Evolutionary conservation across 2,888 invertebrate genomes (phyloP).

Genomic region (Schizotus pectinicornis): DNA sequence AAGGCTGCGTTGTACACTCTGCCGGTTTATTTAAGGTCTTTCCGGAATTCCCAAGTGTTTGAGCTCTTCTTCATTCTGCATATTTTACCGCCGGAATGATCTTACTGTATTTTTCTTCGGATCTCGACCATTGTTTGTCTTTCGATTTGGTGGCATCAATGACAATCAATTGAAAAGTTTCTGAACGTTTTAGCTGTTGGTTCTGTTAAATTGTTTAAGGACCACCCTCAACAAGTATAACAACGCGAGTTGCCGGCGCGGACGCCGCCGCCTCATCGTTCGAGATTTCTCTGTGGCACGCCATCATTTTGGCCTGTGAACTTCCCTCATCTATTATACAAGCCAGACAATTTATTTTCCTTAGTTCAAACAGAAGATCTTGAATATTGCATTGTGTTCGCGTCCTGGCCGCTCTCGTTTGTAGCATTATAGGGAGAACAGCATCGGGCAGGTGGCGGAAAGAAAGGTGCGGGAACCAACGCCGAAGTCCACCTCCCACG

Average conservation of each 20-base stretch:
- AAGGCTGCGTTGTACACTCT: not conserved
- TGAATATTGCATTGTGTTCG: conserved; percentile 52
- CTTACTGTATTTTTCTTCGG: no score
- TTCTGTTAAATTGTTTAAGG: no score
- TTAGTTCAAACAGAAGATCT: conserved; percentile 52
- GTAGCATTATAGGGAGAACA: conserved; percentile 23
- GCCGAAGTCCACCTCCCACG: not conserved
- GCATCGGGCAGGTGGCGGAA: not conserved
- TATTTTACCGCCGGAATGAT: not conserved
- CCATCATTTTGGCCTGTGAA: conserved; percentile 49
- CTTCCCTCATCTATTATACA: conserved; percentile 53
- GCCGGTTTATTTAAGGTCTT: conserved; percentile 3
- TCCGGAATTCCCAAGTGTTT: not conserved
- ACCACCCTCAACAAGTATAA: no score
- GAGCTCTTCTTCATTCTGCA: not conserved
- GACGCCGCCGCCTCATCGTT: not conserved
- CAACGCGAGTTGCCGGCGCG: no score
- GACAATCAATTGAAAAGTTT: no score
- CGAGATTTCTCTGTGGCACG: conserved; percentile 46
- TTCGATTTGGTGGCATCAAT: no score
- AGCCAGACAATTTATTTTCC: conserved; percentile 55
- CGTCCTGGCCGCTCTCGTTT: conserved; percentile 33
- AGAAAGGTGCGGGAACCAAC: not conserved
- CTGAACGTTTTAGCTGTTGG: no score
- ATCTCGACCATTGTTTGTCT: no score